A percentile compares a stretch with the other conserved stretches of the same genome.
Evolutionary conservation across 37 sponge, comb jelly and placozoan species (phyloP).

Genomic region (Petrosia ficiformis): DNA sequence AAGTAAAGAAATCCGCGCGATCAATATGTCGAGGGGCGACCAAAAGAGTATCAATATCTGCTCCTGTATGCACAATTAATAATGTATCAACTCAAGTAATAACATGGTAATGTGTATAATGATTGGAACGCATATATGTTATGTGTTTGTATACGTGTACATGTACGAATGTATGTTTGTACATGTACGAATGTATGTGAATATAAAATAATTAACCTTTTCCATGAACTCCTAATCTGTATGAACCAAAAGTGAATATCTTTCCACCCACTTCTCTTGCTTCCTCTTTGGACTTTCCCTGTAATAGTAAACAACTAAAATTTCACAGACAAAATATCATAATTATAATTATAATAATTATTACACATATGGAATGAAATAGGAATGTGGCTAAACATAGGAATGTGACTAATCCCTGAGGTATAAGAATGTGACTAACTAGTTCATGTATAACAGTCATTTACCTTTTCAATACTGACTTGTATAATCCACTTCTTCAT

Average conservation of each 20-base stretch:
- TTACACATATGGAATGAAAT: conserved; percentile 9
- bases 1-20: conserved; percentile 85
- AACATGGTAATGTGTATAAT: too few relatives aligned
- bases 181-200: conserved; percentile 2
- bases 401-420: not conserved
- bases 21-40: conserved; percentile 96
- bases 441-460: too few relatives aligned
- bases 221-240: conserved; percentile 97
- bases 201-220: conserved; percentile 50
- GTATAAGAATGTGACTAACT: not conserved
- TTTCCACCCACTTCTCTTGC: conserved; percentile 90
- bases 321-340: not conserved
- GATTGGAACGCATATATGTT: too few relatives aligned
- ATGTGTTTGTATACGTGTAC: too few relatives aligned
- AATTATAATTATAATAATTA: not conserved
- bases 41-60: conserved; percentile 97
- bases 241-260: conserved; percentile 98
- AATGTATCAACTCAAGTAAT: too few relatives aligned
- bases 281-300: conserved; percentile 81
- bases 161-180: not conserved
- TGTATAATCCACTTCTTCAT: conserved; percentile 83
- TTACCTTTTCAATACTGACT: conserved; percentile 76
- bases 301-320: conserved; percentile 23
- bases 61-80: conserved; percentile 51
- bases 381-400: not conserved